Conservation (phyloP, 1,140 invertebrate genomes). For the Trachelipus rathkii region DNA sequence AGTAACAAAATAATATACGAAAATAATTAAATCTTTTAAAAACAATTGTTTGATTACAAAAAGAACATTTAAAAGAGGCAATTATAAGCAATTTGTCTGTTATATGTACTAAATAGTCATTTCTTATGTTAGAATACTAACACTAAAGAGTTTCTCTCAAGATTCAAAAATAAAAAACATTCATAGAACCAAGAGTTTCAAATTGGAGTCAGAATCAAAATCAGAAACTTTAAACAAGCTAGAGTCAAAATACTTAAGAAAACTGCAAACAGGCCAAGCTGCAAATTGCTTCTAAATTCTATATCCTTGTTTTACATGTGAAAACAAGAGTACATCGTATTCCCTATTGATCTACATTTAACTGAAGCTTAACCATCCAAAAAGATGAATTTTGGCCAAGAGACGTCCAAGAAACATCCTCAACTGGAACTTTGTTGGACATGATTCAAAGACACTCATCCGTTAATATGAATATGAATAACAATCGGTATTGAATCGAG, state of each 20-base stretch:
- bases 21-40: too few species aligned
- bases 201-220: too few species aligned
- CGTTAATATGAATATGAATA: conserved; percentile 71
- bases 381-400: conserved; percentile 76
- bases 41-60: neutral
- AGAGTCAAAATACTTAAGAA: too few species aligned
- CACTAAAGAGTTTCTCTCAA: neutral
- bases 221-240: too few species aligned
- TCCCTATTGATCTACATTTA: conserved; percentile 46
- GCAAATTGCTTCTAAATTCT: too few species aligned
- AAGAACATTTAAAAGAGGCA: neutral
- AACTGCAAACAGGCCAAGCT: too few species aligned
- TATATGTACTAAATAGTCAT: conserved; percentile 65
- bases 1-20: neutral
- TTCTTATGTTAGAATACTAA: neutral
- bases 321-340: too few species aligned
- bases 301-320: too few species aligned
- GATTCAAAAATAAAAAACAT: neutral
- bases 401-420: conserved; percentile 62
- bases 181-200: neutral
- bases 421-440: conserved; percentile 61
- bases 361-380: conserved; percentile 81
- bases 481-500: too few species aligned
- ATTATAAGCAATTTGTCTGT: conserved; percentile 56
- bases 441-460: conserved; percentile 39